A percentile compares a stretch with the other conserved stretches of the same genome.
Evolutionary conservation across 2,113 vertebrate species (phyloP).

Genomic region (Vidua macroura): DNA sequence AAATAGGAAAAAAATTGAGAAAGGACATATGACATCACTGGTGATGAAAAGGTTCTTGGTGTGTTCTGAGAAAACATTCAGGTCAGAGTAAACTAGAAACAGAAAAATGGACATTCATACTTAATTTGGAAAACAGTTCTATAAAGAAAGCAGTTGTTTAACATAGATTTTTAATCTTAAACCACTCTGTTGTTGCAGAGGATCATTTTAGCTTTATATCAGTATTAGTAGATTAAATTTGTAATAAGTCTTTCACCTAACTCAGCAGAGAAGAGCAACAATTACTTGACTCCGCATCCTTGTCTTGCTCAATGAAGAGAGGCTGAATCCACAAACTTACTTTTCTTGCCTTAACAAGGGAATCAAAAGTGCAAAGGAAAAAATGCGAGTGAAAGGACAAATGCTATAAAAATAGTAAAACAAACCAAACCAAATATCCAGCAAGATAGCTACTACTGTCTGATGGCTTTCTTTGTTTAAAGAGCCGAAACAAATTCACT

Average conservation of each 20-base stretch:
- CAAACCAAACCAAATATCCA: background rate
- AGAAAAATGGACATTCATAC: background rate
- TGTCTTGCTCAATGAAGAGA: background rate
- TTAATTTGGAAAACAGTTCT: background rate
- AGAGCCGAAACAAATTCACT: background rate
- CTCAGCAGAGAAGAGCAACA: background rate
- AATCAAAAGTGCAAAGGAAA: background rate
- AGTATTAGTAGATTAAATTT: background rate
- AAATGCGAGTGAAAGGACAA: background rate
- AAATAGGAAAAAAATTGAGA: conserved; percentile 13
- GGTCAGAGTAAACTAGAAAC: conserved; percentile 20
- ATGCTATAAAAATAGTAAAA: background rate
- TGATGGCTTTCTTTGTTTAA: background rate
- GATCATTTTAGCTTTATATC: background rate
- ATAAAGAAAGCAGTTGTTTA: background rate
- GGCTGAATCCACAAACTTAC: background rate
- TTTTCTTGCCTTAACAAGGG: background rate
- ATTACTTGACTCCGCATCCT: background rate
- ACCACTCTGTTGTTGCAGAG: background rate
- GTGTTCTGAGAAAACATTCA: conserved; percentile 36
- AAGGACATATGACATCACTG: conserved; percentile 43
- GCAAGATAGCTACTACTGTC: background rate
- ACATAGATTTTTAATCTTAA: background rate
- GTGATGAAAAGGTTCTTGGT: conserved; percentile 18
- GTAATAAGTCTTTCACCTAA: background rate